These are phyloP conservation scores for Characodon lateralis DNA, from an alignment of 2,797 vertebrate species.

Conservation along the genomic window DNA sequence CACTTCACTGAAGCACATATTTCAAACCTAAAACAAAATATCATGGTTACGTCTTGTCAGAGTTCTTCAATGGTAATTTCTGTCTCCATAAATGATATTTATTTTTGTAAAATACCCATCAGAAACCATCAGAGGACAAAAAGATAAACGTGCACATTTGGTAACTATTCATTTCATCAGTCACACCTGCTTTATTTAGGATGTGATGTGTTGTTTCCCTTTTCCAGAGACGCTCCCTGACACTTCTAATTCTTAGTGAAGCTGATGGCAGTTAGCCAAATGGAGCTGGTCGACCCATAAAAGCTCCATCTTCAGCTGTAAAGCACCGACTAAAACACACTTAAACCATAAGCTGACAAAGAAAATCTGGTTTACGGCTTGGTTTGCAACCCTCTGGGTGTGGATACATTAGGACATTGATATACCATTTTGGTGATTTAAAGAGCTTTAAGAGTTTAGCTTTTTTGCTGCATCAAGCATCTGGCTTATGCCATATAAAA, in stretches of 20 bases:
- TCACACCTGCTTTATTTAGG: constrained; percentile 51
- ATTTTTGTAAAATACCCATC: background rate
- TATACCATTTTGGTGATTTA: constrained; percentile 29
- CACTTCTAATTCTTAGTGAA: constrained; percentile 33
- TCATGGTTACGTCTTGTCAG: background rate
- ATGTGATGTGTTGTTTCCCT: constrained; percentile 8
- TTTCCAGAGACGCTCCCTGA: constrained; percentile 35
- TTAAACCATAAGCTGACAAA: constrained; percentile 51
- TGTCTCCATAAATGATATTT: background rate
- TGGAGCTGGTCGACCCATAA: constrained; percentile 54
- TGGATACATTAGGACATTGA: constrained; percentile 52
- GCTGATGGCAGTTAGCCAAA: constrained; percentile 60
- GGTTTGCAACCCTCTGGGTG: constrained; percentile 43
- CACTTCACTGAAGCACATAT: background rate
- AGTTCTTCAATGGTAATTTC: background rate
- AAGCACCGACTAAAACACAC: constrained; percentile 67
- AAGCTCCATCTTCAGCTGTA: constrained; percentile 61
- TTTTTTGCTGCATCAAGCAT: constrained; percentile 8
- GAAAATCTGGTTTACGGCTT: constrained; percentile 58
- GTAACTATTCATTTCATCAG: background rate
- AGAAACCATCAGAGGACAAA: background rate
- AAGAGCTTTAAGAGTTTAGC: constrained; percentile 16
- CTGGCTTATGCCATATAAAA: background rate
- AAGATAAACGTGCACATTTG: background rate
- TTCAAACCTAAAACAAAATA: background rate